Conservation (phyloP, 2,888 invertebrate species). For the Epirrhoe tristata region DNA sequence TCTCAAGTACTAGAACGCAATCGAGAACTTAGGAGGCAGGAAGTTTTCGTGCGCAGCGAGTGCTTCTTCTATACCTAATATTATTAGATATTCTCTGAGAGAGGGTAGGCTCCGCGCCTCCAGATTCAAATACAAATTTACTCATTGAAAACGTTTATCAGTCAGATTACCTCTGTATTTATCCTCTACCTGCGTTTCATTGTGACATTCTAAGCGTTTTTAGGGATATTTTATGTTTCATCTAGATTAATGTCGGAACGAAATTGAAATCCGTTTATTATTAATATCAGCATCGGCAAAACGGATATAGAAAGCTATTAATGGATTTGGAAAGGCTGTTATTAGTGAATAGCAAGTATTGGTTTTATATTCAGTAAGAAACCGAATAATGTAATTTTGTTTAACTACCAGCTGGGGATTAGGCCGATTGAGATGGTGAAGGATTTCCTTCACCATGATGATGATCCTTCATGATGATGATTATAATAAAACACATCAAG, state of each 20-base stretch:
- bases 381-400: no score
- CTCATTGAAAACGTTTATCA: constrained; percentile 74
- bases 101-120: constrained; percentile 36
- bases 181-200: constrained; percentile 52
- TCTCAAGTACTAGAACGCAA: no score
- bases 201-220: constrained; percentile 44
- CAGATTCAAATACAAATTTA: constrained; percentile 77
- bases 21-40: no score
- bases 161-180: constrained; percentile 66
- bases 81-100: background rate
- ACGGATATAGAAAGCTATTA: constrained; percentile 1
- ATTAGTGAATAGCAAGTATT: no score
- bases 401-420: no score
- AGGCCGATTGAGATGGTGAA: no score
- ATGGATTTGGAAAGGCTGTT: background rate
- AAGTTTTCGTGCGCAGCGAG: no score
- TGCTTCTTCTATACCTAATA: no score
- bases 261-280: constrained; percentile 44
- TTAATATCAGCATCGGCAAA: constrained; percentile 18
- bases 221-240: constrained; percentile 44
- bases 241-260: constrained; percentile 44
- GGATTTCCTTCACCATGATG: no score
- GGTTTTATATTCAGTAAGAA: no score
- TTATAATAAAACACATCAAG: no score
- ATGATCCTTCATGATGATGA: no score